phyloP scores from a whole-genome alignment of 2,113 vertebrate species.

The Ciconia boyciana region DNA sequence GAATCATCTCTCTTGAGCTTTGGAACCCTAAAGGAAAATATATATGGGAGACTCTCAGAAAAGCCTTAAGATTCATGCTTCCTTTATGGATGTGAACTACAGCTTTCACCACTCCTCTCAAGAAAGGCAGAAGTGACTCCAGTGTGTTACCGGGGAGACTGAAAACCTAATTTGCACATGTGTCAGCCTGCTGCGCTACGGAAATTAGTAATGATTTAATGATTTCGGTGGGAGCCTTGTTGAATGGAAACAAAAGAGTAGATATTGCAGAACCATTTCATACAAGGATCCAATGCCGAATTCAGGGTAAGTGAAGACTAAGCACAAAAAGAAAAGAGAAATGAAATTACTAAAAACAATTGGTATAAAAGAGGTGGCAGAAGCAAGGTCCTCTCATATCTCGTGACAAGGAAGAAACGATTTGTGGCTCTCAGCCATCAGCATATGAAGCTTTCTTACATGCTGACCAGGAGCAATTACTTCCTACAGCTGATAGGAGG shows the following conservation, averaged over 20 bases:
- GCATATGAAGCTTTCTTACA: not conserved
- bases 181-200: not conserved
- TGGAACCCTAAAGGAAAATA: not conserved
- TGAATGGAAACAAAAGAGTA: not conserved
- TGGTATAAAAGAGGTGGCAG: not conserved
- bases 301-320: not conserved
- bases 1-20: not conserved
- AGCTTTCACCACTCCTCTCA: not conserved
- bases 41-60: not conserved
- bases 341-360: not conserved
- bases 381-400: not conserved
- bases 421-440: not conserved
- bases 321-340: not conserved
- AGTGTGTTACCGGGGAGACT: not conserved
- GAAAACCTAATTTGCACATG: not conserved
- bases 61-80: not conserved
- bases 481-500: not conserved
- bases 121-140: not conserved
- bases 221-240: not conserved
- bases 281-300: not conserved
- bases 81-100: not conserved
- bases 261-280: not conserved
- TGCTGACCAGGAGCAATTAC: not conserved
- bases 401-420: not conserved
- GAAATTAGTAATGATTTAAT: not conserved